Evolutionary conservation across 1,140 invertebrate species (phyloP), one percentile per base, ranked within the genome.

Genomic region (Arion vulgaris): DNA sequence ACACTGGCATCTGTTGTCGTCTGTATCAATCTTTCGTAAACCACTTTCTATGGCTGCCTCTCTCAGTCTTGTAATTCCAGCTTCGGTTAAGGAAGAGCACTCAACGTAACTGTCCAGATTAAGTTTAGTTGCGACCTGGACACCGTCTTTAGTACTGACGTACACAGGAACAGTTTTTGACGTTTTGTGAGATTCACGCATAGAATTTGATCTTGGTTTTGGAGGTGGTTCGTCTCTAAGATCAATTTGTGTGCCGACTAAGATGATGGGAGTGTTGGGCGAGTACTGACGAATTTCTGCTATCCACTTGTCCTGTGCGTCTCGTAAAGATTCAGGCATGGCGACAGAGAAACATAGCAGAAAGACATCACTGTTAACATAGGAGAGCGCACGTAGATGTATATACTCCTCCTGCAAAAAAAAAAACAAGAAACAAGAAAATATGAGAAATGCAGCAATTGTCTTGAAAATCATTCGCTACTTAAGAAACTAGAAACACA

Each of bases 291-390:
- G 93, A n/a, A 94, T 91, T 90, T 94, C 94, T 23, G 93, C 92
- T 51, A 93, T 89, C 93, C 93, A 92, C 94, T 98, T 99, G 83
- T 97, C 97, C 89, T 97, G 94, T 74, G 99, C 97, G 93, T 99
- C 99, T 93, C 99, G 97, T 93, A 99, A 99, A 84, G 97, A 98
- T 19, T 98, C 97, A 81, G 97, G 98, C 84, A 97, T 98, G 53
- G 99, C 98, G 82, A 99, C 98, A 87, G 98, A 99, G 93, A 99
- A 99, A 94, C 98, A 99, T 72, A 99, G 98, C 85, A 99, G 95
- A 94, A 99, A 99, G 73, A 99, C 98, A 93, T 99, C 98, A 17
- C 98, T 99, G 92, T 99, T 97, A 88, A 97, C 97, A 93, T 99
- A 99, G 41, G 97, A 97, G 23, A 99, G 93, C 19, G 97, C 97